phyloP scores from a whole-genome alignment of 37 sponge, comb jelly and placozoan genomes.

The Diacarnus erythraeanus region DNA sequence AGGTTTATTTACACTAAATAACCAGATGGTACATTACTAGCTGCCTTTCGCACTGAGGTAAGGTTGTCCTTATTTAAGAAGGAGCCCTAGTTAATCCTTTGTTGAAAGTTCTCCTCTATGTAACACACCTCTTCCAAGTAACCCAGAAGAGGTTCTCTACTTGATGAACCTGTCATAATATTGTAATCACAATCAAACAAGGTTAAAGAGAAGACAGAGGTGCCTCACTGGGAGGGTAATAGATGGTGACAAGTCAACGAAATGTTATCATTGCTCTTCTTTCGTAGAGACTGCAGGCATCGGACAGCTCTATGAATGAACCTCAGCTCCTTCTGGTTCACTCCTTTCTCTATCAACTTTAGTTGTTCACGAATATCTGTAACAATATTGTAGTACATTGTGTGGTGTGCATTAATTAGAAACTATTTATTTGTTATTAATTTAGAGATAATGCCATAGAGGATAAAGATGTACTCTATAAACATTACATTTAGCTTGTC shows the following conservation, averaged over 20 bases:
- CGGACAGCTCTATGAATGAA: slow-evolving; percentile 85
- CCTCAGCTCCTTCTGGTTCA: slow-evolving; percentile 82
- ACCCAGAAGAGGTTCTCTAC: slow-evolving; percentile 12
- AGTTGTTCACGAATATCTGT: slow-evolving; percentile 85
- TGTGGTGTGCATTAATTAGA: background rate
- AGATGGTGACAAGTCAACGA: slow-evolving; percentile 43
- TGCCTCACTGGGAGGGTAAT: slow-evolving; percentile 60
- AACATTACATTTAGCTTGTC: background rate
- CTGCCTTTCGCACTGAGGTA: too few species aligned
- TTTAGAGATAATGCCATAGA: too few species aligned
- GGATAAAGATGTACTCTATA: background rate
- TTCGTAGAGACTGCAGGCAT: slow-evolving; percentile 65
- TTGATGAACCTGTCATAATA: slow-evolving; percentile 4
- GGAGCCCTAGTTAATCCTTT: too few species aligned
- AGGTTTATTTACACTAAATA: too few species aligned
- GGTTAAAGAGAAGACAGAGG: background rate
- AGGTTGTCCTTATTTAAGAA: too few species aligned
- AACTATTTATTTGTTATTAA: too few species aligned
- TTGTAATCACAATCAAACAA: background rate
- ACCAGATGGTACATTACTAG: too few species aligned
- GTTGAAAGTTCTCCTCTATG: background rate
- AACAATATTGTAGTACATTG: slow-evolving; percentile 5
- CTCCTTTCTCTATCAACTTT: slow-evolving; percentile 79
- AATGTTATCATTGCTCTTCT: slow-evolving; percentile 76
- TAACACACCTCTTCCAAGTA: slow-evolving; percentile 28